A percentile compares a stretch with the other conserved stretches of the same genome.
Evolutionary conservation across 2,888 invertebrate species (phyloP).

Genomic region (Lymantria monacha): DNA sequence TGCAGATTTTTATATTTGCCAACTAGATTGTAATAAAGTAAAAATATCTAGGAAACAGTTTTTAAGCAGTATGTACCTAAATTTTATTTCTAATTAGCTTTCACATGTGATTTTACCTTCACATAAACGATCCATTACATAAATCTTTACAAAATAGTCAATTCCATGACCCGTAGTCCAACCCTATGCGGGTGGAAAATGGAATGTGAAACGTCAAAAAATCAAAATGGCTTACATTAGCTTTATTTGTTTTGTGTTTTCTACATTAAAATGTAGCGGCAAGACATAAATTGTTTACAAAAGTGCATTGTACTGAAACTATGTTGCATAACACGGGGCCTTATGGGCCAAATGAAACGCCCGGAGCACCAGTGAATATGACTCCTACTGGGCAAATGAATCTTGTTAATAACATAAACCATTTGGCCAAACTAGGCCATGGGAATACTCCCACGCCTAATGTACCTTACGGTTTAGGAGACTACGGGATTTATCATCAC

Average conservation of each 20-base stretch:
- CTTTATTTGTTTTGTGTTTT: constrained; percentile 56
- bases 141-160: too few species aligned
- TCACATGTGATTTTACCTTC: too few species aligned
- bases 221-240: constrained; percentile 64
- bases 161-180: too few species aligned
- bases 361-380: constrained; percentile 55
- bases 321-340: constrained; percentile 72
- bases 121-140: too few species aligned
- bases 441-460: constrained; percentile 40
- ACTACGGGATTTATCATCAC: constrained; percentile 49
- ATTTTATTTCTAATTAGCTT: too few species aligned
- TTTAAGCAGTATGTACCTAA: too few species aligned
- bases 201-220: constrained; percentile 34
- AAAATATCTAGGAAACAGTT: too few species aligned
- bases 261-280: constrained; percentile 31
- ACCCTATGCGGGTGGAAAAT: background rate
- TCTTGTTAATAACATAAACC: constrained; percentile 55
- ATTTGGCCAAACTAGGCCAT: constrained; percentile 54
- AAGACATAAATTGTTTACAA: constrained; percentile 27
- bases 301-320: constrained; percentile 22
- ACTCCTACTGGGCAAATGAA: constrained; percentile 46
- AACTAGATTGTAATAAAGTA: too few species aligned
- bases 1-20: too few species aligned
- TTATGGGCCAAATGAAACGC: constrained; percentile 60
- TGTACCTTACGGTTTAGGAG: constrained; percentile 49